Evolutionary conservation across 2,113 vertebrate genomes (phyloP), one percentile per base, ranked within the genome.

Genomic region (Chaetodon auriga): DNA sequence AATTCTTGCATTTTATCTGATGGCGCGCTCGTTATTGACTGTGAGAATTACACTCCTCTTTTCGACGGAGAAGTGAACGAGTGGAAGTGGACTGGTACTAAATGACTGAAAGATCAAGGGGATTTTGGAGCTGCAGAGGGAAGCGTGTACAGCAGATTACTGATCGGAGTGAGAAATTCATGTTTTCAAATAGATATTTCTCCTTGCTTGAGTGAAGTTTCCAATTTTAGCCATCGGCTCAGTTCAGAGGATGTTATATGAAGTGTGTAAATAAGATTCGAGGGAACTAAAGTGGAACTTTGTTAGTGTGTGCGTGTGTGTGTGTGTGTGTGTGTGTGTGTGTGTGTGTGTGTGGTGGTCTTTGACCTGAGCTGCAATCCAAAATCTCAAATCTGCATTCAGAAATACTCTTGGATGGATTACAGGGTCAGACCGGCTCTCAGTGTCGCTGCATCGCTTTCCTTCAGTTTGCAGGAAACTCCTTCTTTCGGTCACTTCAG

Each of bases 191-290:
- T 83, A 41, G 43, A 82, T 78, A 75, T 82, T 83, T 80, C 72
- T 80, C 57, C 58, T 6, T 60, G 82, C 82, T 41, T 66, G 68
- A 85, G 30, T 63, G 80, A 80, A 71, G 73, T 62, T 87, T 85
- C 72, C 82, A 80, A 81, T 83, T 83, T 75, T 78, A 81, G 74
- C 73, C 25, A 54, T 69, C 25, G 13, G 68, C 64, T 86, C 77
- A 64, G 73, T 73, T 88, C 64, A 46, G 78, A 73, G 77, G 73
- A 82, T 35, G 65, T 84, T 81, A 83, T 88, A 77, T 83, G 83
- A 72, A 63, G 69, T 78, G 77, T 81, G 80, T 85, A 81, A 88
- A 86, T 83, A 83, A 38, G 65, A 81, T 81, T 79, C 0, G 36
- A 53, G 35, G 66, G 57, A 70, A 72, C 81, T 65, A 70, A 78